Evolutionary conservation across 1,140 invertebrate genomes (phyloP).

Genomic region (Lamellibrachia luymesi): DNA sequence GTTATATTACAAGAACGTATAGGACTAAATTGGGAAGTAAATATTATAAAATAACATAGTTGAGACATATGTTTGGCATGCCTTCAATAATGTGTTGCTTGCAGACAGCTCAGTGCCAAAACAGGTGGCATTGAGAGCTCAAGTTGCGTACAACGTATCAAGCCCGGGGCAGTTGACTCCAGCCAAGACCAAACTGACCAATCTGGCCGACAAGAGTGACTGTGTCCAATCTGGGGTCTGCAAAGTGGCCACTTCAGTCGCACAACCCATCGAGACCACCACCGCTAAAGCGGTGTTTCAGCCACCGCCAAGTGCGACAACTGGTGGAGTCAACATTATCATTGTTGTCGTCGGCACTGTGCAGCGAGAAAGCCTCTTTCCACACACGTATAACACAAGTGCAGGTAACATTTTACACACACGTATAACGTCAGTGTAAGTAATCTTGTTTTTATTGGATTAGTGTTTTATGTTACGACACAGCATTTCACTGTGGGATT

Average conservation of each 20-base stretch:
- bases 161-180: background rate
- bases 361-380: background rate
- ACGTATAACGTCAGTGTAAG: no score
- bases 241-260: background rate
- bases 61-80: background rate
- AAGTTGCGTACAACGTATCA: background rate
- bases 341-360: background rate
- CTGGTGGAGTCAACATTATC: background rate
- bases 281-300: no score
- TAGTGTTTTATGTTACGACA: background rate
- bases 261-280: background rate
- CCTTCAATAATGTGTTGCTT: background rate
- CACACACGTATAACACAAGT: no score
- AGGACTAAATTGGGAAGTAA: background rate
- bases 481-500: no score
- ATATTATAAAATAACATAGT: background rate
- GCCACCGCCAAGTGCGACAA: background rate
- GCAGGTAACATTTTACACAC: background rate
- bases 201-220: background rate
- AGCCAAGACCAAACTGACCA: background rate
- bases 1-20: no score
- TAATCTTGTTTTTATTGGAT: background rate
- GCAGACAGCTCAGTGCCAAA: background rate
- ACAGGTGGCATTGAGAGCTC: background rate
- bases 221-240: background rate